Percentiles rank a stretch among this genome's conserved stretches.
phyloP scores from a whole-genome alignment of 2,113 vertebrate species.

The Sorex araneus region DNA sequence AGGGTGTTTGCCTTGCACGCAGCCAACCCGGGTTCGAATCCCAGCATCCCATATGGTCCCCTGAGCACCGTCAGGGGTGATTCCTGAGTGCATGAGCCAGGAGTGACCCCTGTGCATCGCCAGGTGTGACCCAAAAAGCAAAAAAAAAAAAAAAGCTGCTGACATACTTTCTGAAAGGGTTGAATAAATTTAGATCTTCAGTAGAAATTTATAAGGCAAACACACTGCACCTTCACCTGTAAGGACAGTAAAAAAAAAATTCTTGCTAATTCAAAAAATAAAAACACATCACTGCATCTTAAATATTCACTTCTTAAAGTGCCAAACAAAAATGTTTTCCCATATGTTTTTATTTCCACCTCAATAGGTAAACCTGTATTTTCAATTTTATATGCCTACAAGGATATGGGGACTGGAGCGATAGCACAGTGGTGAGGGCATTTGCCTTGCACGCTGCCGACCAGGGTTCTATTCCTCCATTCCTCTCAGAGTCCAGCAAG shows the following conservation, averaged over 20 bases:
- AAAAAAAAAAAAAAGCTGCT: background rate
- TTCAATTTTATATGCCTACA: constrained; percentile 6
- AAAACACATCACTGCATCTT: constrained; percentile 20
- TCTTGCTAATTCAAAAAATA: constrained; percentile 44
- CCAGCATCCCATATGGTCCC: no score
- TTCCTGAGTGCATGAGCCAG: no score
- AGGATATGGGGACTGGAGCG: no score
- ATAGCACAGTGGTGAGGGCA: no score
- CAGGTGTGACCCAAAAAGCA: no score
- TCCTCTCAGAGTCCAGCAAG: no score
- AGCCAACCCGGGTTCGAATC: no score
- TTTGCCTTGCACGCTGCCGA: no score
- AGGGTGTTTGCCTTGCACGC: no score
- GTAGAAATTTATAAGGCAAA: constrained; percentile 11
- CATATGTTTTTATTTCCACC: constrained; percentile 24
- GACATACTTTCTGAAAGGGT: constrained; percentile 10
- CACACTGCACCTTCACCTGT: background rate
- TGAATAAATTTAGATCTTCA: constrained; percentile 1
- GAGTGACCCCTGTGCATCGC: no score
- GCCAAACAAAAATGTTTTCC: constrained; percentile 20
- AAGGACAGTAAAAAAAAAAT: background rate
- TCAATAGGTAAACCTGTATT: constrained; percentile 7
- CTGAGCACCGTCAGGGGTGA: no score
- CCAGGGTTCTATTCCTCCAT: no score
- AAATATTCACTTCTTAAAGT: background rate